These are phyloP conservation scores for Malurus leucopterus DNA, from an alignment of 2,797 vertebrate species.

Conservation along the genomic window DNA sequence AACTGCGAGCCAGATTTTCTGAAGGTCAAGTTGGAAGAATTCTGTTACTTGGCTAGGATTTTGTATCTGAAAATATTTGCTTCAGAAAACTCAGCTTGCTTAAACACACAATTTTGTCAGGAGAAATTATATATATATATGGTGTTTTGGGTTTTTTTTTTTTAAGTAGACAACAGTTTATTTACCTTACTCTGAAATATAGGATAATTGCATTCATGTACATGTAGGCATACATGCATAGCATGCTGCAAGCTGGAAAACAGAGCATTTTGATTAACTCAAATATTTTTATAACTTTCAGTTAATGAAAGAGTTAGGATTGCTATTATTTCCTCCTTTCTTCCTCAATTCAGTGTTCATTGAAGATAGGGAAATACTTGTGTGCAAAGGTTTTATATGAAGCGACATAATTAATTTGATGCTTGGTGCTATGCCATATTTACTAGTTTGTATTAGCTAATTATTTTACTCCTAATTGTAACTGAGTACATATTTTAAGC, in stretches of 20 bases:
- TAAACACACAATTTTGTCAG: neutral
- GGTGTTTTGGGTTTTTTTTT: rapidly evolving
- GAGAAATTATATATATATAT: neutral
- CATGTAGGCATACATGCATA: neutral
- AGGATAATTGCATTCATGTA: neutral
- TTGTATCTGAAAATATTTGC: neutral
- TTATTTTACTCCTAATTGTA: neutral
- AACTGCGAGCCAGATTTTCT: neutral
- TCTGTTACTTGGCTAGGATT: neutral
- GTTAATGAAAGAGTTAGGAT: neutral
- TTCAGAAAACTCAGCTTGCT: neutral
- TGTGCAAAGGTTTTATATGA: neutral
- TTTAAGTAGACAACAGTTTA: neutral
- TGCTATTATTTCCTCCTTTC: neutral
- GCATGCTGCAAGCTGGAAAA: neutral
- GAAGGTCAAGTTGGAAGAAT: neutral
- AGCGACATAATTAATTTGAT: neutral
- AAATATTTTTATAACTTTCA: neutral
- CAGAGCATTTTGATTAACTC: neutral
- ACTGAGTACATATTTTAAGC: neutral
- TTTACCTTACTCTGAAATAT: neutral
- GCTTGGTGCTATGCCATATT: neutral
- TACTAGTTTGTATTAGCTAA: neutral
- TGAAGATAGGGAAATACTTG: neutral
- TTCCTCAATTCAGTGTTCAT: neutral